Percentiles rank a stretch among this genome's conserved stretches.
Conservation (phyloP, 2,113 vertebrate genomes). For the Tenrec ecaudatus region DNA sequence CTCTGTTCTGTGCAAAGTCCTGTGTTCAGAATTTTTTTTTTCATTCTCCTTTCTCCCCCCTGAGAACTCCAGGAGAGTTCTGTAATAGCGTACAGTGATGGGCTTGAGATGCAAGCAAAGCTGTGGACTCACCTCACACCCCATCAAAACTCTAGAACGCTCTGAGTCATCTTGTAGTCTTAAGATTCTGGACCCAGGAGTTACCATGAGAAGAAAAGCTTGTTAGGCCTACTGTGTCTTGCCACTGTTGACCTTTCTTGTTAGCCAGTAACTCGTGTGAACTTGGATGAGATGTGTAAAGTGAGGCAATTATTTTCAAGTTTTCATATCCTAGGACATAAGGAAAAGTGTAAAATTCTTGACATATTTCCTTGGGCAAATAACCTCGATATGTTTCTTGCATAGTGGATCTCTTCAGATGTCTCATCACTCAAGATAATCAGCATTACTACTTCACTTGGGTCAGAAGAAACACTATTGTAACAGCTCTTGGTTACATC, state of each 20-base stretch:
- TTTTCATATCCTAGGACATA: conserved; percentile 42
- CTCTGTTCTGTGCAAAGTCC: background rate
- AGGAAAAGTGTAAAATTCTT: conserved; percentile 7
- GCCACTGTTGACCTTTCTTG: conserved; percentile 36
- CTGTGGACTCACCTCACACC: background rate
- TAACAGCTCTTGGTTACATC: background rate
- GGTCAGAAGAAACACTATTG: background rate
- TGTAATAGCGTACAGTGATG: background rate
- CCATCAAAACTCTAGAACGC: conserved; percentile 56
- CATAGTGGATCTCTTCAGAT: conserved; percentile 12
- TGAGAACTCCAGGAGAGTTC: conserved; percentile 32
- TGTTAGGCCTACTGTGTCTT: conserved; percentile 6
- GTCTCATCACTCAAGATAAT: background rate
- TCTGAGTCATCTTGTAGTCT: background rate
- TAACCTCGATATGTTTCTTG: conserved; percentile 9
- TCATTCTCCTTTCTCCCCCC: background rate
- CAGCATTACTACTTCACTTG: background rate
- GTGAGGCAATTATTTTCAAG: conserved; percentile 15
- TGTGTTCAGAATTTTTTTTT: conserved; percentile 7
- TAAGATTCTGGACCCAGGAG: conserved; percentile 49
- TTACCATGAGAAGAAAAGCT: conserved; percentile 38
- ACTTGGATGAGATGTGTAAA: conserved; percentile 43
- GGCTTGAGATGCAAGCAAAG: too few relatives aligned
- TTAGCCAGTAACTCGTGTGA: background rate
- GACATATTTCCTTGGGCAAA: conserved; percentile 20